Percentiles rank a stretch among this genome's conserved stretches.
Evolutionary conservation across 2,888 invertebrate genomes (phyloP).

Genomic region (Zygaena filipendulae): DNA sequence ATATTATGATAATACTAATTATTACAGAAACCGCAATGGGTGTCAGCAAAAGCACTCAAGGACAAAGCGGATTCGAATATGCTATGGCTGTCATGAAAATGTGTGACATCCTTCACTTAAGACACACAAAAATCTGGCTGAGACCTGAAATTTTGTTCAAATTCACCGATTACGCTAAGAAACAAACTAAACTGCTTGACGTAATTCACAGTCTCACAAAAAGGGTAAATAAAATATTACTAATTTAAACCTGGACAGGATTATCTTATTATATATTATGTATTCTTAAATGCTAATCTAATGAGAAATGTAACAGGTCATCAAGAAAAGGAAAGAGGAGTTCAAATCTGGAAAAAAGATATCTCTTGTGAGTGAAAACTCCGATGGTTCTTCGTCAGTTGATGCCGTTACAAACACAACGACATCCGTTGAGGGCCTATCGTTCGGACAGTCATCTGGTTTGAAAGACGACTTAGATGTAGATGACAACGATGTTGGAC

Average conservation of each 20-base stretch:
- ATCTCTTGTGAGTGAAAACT: conserved; percentile 29
- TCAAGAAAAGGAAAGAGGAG: conserved; percentile 80
- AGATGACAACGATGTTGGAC: conserved; percentile 81
- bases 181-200: conserved; percentile 78
- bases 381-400: conserved; percentile 20
- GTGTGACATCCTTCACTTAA: conserved; percentile 86
- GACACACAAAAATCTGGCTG: conserved; percentile 84
- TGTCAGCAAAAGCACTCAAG: conserved; percentile 84
- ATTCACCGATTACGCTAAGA: conserved; percentile 78
- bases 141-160: conserved; percentile 82
- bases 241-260: conserved; percentile 7
- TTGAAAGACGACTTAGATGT: conserved; percentile 85
- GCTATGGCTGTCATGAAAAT: conserved; percentile 92
- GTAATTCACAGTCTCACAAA: conserved; percentile 84
- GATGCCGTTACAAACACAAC: conserved; percentile 26
- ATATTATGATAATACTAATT: no score
- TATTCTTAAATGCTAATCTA: neutral
- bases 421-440: conserved; percentile 72
- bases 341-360: conserved; percentile 72
- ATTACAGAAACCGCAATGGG: conserved; percentile 87
- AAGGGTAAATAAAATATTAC: no score
- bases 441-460: conserved; percentile 77
- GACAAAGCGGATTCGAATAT: conserved; percentile 84
- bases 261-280: no score
- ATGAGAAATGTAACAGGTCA: conserved; percentile 52